Base-by-base conservation (phyloP, 2,888 invertebrate genomes). In the Scaptomyza caliginosa region DNA sequence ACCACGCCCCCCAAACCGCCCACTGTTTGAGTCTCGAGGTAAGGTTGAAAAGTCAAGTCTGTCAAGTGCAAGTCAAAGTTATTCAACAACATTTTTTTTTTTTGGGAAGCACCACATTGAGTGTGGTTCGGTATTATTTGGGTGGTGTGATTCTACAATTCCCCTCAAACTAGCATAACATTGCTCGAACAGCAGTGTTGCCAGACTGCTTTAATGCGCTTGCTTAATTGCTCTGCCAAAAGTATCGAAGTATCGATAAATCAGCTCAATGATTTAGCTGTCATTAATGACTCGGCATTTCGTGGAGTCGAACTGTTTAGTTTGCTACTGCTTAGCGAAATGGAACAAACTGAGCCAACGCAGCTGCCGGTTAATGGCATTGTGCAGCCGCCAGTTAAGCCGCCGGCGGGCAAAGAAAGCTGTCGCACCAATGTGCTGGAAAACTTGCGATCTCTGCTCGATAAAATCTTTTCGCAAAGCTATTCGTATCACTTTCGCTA, bases 371-470 rank as follows among this genome's bases (percentile, higher is more conserved):
- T 74, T 2, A 70, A 75, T 30, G 74, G 74, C 2, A 38, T 74
- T 4, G 74, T 79, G 0, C 72, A 72, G 48, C 74, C 72, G 8
- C 60, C 74, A 6, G 60, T 72, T 4, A 38, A 38, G 10, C 76
- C 73, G 4, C 62, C 62, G 1, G 42, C 73, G 3, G 42, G 49
- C 10, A 56, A 67, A 0, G 40, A 21, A 0, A 77, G 73, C 1
- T 55, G 74, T 1, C 6, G 23, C 3, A 75, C 74, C 8, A 73
- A 72, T 26, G n/a, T 59, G 5, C 28, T 79, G 36, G 72, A 76
- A 8, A 11, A 11, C 1, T 10, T 75, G 7, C 62, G 45, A 36
- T 7, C 19, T 0, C 3, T 72, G 3, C 2, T 75, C 16, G 38
- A 30, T 6, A n/a, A n/a, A 10, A 1, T 21, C 16, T 62, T 2